Base-by-base conservation (phyloP, 2,888 invertebrate species). In the Coenonympha glycerion region DNA sequence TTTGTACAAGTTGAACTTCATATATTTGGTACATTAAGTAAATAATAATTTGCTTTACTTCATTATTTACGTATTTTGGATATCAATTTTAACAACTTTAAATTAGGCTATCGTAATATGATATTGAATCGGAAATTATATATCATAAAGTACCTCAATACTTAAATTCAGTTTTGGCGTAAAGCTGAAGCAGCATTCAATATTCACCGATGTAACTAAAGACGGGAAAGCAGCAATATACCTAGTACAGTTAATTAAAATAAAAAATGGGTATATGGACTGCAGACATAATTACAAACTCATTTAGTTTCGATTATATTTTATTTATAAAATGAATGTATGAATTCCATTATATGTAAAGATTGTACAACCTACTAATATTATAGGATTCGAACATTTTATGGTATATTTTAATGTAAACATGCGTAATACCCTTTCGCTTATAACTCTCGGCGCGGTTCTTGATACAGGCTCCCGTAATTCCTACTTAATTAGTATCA, bases 401-500 rank as follows among this genome's bases (percentile, higher is more conserved):
- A 26, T 6, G 11, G 15, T 39, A 8, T 41, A 8, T 19, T 28
- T 42, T 15, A 30, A 19, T 19, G 30, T 21, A 44, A 80, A 80
- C 73, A 76, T 68, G 69, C 71, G 69, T 82, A 81, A 82, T 81
- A 83, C 83, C 83, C 81, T 79, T 82, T 85, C 31, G 83, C 85
- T 85, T 86, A 84, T 86, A 83, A 84, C 84, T 81, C 77, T 71
- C 76, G 74, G 69, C 76, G 76, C 71, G 85, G 79, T 79, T 80
- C 81, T 79, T 86, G 84, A 85, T 86, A 82, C 80, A 81, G 81
- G 81, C 79, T 80, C 73, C 77, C 82, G 78, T 86, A 86, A 86
- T 86, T 79, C 87, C 85, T 72, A 83, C 84, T 86, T 85, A 86
- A 87, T 87, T 86, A 86, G 85, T 84, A 82, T 84, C 86, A 87